Evolutionary conservation across 2,797 vertebrate genomes (phyloP).

Genomic region (Enteromius paludinosus): DNA sequence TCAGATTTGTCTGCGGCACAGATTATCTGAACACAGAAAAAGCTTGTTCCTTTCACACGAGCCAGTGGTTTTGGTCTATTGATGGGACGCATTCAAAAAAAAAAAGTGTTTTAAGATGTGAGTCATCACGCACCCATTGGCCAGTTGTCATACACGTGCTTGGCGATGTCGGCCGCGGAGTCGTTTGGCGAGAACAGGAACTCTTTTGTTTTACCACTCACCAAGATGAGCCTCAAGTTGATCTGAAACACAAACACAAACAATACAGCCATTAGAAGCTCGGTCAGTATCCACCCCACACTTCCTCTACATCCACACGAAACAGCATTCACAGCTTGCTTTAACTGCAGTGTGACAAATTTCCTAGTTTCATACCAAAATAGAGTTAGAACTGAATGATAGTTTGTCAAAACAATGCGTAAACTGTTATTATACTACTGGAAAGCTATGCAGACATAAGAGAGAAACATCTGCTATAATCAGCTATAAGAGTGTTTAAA

Average conservation of each 20-base stretch:
- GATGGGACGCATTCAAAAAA: not conserved
- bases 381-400: not conserved
- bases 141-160: constrained; percentile 98
- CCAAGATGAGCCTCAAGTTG: constrained; percentile 96
- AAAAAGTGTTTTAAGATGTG: constrained; percentile 3
- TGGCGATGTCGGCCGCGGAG: constrained; percentile 95
- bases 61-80: too few species aligned
- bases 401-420: not conserved
- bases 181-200: constrained; percentile 96
- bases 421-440: not conserved
- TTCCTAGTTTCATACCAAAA: not conserved
- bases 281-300: not conserved
- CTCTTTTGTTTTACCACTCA: constrained; percentile 98
- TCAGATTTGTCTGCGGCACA: constrained; percentile 21
- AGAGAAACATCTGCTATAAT: not conserved
- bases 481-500: not conserved
- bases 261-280: constrained; percentile 10
- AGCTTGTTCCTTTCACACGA: too few species aligned
- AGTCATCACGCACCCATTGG: constrained; percentile 89
- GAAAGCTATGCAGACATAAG: not conserved
- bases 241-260: constrained; percentile 81
- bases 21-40: constrained; percentile 42
- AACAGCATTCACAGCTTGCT: not conserved
- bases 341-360: not conserved
- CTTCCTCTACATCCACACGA: not conserved